Evolutionary conservation across 2,113 vertebrate species (phyloP), one percentile per base, ranked within the genome.

Genomic region (Mandrillus leucophaeus): DNA sequence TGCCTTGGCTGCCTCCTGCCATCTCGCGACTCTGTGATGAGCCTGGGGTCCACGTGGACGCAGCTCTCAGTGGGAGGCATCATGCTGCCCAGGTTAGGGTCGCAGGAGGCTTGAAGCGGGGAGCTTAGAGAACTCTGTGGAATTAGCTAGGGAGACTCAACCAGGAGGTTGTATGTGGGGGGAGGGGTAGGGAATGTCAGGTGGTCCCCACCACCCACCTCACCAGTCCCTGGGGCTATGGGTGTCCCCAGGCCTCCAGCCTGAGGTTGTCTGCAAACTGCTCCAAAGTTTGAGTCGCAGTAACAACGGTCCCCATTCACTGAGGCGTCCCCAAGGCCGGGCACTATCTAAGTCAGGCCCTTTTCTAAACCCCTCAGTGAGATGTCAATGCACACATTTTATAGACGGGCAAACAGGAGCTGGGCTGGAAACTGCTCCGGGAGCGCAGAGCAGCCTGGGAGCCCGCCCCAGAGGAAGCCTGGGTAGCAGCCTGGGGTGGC

Each of bases 1-100:
- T 11, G 50, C 25, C 40, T n/a, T 25, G 45, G 0, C 1, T 12
- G 13, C 25, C 38, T 50, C 57, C 61, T 40, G 12, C 43, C 50
- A 68, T 3, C 0, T 17, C 8, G 27, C 6, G n/a, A 23, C 18
- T 2, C 57, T 0, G 0, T 1, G 20, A 16, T 7, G 52, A n/a
- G n/a, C 27, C 0, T 7, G 10, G 18, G 38, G 6, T 73, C 50
- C 86, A 52, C 48, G 6, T 6, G 3, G 35, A 10, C 12, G 20
- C 27, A 4, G 7, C 30, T 59, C 45, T 0, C 17, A 17, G 45
- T 17, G 66, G 48, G 16, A 0, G 40, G 9, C 43, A 30, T 22
- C 57, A 68, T 48, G 38, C 83, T 43, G 14, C 27, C 57, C 35
- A 12, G 52, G 64, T 11, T 48, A 8, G 3, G n/a, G 81, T 32